Evolutionary conservation across 2,113 vertebrate species (phyloP).

Genomic region (Chaenogobius annularis): DNA sequence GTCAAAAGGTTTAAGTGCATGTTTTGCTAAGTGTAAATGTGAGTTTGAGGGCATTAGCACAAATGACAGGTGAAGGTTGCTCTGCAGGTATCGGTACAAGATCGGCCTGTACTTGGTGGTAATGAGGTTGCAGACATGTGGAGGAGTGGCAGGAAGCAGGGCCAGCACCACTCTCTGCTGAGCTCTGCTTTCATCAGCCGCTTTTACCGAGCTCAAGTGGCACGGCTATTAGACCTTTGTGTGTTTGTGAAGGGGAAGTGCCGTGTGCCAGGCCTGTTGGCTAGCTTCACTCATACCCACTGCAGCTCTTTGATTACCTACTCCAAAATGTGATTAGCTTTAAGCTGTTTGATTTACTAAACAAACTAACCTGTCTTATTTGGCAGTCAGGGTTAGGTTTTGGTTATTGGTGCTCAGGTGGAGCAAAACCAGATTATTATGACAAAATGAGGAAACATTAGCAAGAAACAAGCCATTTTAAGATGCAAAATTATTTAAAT

Average conservation of each 20-base stretch:
- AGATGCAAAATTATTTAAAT: too few species aligned
- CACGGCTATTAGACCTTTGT: conserved; percentile 64
- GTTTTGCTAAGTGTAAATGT: neutral
- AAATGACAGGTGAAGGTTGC: conserved; percentile 55
- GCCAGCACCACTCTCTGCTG: conserved; percentile 56
- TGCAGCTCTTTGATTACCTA: conserved; percentile 52
- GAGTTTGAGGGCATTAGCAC: conserved; percentile 9
- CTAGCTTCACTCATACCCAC: conserved; percentile 50
- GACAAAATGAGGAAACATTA: too few species aligned
- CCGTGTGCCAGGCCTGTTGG: conserved; percentile 57
- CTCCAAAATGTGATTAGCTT: conserved; percentile 47
- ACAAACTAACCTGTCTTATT: conserved; percentile 10
- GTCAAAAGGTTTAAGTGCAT: neutral
- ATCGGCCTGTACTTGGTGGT: conserved; percentile 40
- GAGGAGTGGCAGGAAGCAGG: conserved; percentile 48
- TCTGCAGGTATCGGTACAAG: conserved; percentile 46
- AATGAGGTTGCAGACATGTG: conserved; percentile 56
- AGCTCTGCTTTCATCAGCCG: conserved; percentile 59
- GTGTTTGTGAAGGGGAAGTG: conserved; percentile 38
- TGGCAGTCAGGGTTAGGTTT: neutral
- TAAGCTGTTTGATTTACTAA: conserved; percentile 43
- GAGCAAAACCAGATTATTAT: neutral
- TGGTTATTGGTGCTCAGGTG: neutral
- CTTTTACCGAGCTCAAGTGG: conserved; percentile 65
- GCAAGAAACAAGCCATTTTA: neutral